Base-by-base conservation (phyloP, 2,888 invertebrate genomes). In the Coelinius sp. region DNA sequence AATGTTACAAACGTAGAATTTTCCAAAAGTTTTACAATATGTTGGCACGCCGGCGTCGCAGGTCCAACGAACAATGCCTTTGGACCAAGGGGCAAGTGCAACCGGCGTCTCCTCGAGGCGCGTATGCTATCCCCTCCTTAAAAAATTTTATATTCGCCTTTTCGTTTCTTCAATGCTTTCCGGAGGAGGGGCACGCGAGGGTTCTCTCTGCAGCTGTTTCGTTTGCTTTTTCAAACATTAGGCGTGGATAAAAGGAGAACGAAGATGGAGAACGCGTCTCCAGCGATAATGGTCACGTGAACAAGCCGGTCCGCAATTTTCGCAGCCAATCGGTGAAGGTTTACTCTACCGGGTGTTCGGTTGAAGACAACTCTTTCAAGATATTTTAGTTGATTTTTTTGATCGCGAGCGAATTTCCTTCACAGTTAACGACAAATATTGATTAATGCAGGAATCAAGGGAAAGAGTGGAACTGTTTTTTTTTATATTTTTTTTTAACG, bases 71-170 rank as follows among this genome's bases (percentile, higher is more conserved):
- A 83, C 85, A 85, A 85, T 84, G n/a, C n/a, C n/a, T n/a, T n/a
- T n/a, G 83, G 81, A 80, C 79, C 76, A 76, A 73, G 78, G 80
- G 79, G 79, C 84, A 83, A 85, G 81, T 83, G 83, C 83, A 84
- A 79, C 80, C 81, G 82, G 79, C 81, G 80, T 79, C 82, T 77
- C 79, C 76, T 69, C 74, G 59, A 66, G n/a, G 73, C 59, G 71
- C 67, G 49, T 53, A 49, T 71, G 31, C 71, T 71, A 74, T 68
- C 74, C 71, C 71, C 59, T 8, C 59, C 31, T n/a, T n/a, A n/a
- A n/a, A 31, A 14, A 35, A 31, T 59, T 20, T 59, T 20, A 59
- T 27, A 35, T 59, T 59, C 35, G 8, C 31, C 59, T 17, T 59
- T 59, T 35, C 59, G 10, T 59, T 59, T 35, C 59, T 59, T 59